Evolutionary conservation across 2,797 vertebrate species (phyloP).

Genomic region (Gymnoscopelus braueri): DNA sequence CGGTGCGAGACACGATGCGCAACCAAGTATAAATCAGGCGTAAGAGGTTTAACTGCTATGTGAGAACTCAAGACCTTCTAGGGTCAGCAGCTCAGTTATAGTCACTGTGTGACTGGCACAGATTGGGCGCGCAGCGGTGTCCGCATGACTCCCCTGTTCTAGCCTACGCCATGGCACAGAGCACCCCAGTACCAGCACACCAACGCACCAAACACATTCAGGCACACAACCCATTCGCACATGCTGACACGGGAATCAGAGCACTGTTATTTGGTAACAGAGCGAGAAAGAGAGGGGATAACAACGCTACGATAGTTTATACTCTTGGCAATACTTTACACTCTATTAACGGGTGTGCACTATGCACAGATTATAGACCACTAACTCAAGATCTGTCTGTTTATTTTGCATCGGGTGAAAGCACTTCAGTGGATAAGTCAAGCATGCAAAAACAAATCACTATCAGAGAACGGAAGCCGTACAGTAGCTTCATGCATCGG

Average conservation of each 20-base stretch:
- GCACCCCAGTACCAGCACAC: constrained; percentile 76
- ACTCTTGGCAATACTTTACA: constrained; percentile 19
- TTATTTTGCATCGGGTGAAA: constrained; percentile 24
- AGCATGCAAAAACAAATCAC: constrained; percentile 59
- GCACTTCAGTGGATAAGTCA: constrained; percentile 39
- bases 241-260: constrained; percentile 62
- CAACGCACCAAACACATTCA: constrained; percentile 64
- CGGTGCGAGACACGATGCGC: not conserved
- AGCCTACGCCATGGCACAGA: constrained; percentile 81
- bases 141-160: constrained; percentile 83
- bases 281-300: constrained; percentile 16
- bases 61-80: constrained; percentile 75
- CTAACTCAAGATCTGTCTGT: constrained; percentile 36
- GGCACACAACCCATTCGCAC: constrained; percentile 62
- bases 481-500: constrained; percentile 39
- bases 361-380: constrained; percentile 15
- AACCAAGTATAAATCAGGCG: not conserved
- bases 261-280: constrained; percentile 44
- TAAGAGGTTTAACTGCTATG: constrained; percentile 86
- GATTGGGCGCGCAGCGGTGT: constrained; percentile 75
- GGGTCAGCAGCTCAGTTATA: constrained; percentile 82
- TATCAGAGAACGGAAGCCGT: constrained; percentile 52
- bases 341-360: constrained; percentile 32
- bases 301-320: constrained; percentile 17
- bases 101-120: constrained; percentile 86